Evolutionary conservation across 2,113 vertebrate species (phyloP), one percentile per base, ranked within the genome.

Genomic region (Cryptomyrus ogoouensis): DNA sequence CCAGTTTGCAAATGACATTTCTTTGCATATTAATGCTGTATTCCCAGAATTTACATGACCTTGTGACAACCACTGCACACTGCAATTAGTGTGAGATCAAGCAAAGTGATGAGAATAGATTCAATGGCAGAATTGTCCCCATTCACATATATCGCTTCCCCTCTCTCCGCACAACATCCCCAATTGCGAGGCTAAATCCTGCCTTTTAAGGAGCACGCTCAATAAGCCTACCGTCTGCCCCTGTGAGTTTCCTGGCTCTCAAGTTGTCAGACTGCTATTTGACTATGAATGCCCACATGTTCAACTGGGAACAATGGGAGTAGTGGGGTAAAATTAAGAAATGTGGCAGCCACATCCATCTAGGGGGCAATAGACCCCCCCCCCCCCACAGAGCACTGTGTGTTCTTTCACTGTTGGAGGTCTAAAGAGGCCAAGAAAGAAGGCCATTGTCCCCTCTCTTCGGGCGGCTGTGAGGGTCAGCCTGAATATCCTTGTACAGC

Each of bases 21-120:
- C 92, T 92, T 92, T 93, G 93, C 93, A 93, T 94, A 92, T 93
- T 93, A 94, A 94, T 93, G 90, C 87, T 83, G 53, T 89, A 88
- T 83, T 91, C 92, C 90, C 88, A 89, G 88, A 92, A 89, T 93
- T 92, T 90, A 90, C 89, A 90, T 89, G 92, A 93, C 92, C 93
- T 91, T 91, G 92, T 85, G 91, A 90, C 93, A 91, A 89, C 87
- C 91, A 70, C 90, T 46, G 90, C 90, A 83, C 90, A 87, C 44
- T 87, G 90, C 92, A 91, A 91, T 94, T 92, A 94, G 90, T 86
- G 90, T 87, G 89, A 92, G 89, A 92, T 93, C 91, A 92, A 91
- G 91, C 91, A 91, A 90, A 92, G 56, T 90, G 90, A 90, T 90
- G 89, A 70, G 89, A 91, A 74, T 17, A 8, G 89, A 77, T 91